These are phyloP conservation scores for Barbus barbus DNA, from an alignment of 2,113 vertebrate species.

Conservation along the genomic window DNA sequence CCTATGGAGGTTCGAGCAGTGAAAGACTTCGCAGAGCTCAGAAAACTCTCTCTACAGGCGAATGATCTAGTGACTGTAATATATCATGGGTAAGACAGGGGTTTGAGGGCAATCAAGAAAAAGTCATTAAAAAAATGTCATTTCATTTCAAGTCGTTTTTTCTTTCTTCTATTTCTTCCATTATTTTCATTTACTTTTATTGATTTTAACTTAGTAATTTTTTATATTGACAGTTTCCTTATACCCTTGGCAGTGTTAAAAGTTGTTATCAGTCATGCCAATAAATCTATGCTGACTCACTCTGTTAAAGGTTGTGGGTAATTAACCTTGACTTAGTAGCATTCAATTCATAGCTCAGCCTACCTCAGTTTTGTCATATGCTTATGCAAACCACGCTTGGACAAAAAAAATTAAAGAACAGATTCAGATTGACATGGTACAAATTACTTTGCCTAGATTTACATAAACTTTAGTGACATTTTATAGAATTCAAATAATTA, in stretches of 20 bases:
- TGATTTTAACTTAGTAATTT: not conserved
- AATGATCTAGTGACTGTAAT: conserved; percentile 82
- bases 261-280: not conserved
- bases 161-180: not conserved
- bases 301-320: conserved; percentile 10
- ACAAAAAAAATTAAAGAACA: not conserved
- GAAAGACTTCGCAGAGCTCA: conserved; percentile 77
- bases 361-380: no score
- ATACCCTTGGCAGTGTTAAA: not conserved
- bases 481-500: not conserved
- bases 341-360: conserved; percentile 49
- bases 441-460: not conserved
- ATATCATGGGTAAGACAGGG: conserved; percentile 75
- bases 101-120: not conserved
- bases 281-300: not conserved
- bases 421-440: not conserved
- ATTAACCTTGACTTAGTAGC: conserved; percentile 54
- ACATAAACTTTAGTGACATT: not conserved
- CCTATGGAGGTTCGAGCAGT: conserved; percentile 76
- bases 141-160: not conserved
- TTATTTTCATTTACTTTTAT: not conserved
- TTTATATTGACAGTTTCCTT: not conserved
- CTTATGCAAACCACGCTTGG: not conserved
- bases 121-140: no score
- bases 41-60: conserved; percentile 74